Evolutionary conservation across 2,113 vertebrate species (phyloP), one percentile per base, ranked within the genome.

Genomic region (Herpailurus yagouaroundi): DNA sequence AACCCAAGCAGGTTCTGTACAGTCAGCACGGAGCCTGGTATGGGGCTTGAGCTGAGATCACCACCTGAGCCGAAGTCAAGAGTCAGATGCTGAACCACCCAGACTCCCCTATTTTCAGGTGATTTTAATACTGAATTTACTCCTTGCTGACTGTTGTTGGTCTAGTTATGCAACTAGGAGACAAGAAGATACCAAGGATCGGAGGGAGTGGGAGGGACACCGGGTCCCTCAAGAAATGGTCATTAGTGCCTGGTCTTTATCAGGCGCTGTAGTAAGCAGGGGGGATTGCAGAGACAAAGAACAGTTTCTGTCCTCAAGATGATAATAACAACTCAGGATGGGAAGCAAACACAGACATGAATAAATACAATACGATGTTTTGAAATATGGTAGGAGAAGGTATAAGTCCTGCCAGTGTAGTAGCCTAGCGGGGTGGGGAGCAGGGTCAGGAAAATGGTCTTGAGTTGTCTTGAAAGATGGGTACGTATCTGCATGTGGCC

Each of bases 111-210:
- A 90, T 80, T 95, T 95, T 85, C 50, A 52, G 38, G 31, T 76
- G 63, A 83, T 88, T 91, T 93, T 69, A 88, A 66, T 76, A 52
- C 33, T 41, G 25, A 41, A 69, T 89, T 94, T 94, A 33, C 31
- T 94, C 36, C 57, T 84, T 81, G 64, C 31, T 21, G 36, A 63
- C 31, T 82, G 50, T 36, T 48, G 25, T 74, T 87, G 74, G 73
- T 74, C 69, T 74, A 68, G 29, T 82, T 71, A 69, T 2, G 11
- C 25, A 48, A 31, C 87, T 31, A 29, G 41, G 64, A 97, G 91
- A 94, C 25, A 94, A 50, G 57, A 57, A 60, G 76, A 91, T 7
- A 48, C 36, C 12, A 33, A 84, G 85, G 74, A 36, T 15, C 10
- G 4, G 71, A 57, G 19, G 55, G 74, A 4, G 3, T 3, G 0